A percentile compares a stretch with the other conserved stretches of the same genome.
These are phyloP conservation scores for Mandrillus leucophaeus DNA, from an alignment of 2,113 vertebrate genomes.

Conservation along the genomic window DNA sequence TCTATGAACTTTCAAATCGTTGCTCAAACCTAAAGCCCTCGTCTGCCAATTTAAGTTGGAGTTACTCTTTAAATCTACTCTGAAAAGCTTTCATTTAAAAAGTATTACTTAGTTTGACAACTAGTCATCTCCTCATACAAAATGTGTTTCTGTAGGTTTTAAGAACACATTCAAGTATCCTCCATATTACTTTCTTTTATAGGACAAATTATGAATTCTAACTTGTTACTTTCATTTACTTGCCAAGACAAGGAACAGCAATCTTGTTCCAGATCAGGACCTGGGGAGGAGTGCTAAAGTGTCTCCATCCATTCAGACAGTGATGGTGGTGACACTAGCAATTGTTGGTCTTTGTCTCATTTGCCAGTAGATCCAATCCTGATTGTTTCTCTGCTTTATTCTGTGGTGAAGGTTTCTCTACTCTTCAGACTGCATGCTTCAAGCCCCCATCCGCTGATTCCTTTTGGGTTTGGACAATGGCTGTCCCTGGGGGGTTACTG, in stretches of 20 bases:
- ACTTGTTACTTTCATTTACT: not conserved
- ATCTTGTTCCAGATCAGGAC: not conserved
- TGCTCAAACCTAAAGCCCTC: not conserved
- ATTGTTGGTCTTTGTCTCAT: not conserved
- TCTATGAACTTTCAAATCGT: too few species aligned
- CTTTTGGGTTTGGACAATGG: accelerated
- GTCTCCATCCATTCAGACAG: accelerated
- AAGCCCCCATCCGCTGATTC: not conserved
- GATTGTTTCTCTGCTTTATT: accelerated
- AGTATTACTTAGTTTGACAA: not conserved
- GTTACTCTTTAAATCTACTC: not conserved
- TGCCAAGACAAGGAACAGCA: not conserved
- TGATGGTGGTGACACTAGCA: not conserved
- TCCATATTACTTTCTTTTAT: not conserved
- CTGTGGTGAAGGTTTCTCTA: too few species aligned
- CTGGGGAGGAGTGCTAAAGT: accelerated
- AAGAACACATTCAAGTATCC: not conserved
- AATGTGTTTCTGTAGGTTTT: not conserved
- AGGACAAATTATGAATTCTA: not conserved
- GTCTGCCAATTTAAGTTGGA: not conserved
- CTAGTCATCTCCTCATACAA: not conserved
- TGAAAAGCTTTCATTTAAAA: not conserved
- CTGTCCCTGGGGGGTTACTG: accelerated
- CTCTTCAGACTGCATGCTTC: accelerated
- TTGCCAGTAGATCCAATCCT: too few species aligned